phyloP scores from a whole-genome alignment of 2,113 vertebrate species.

The Sakesphorus luctuosus region DNA sequence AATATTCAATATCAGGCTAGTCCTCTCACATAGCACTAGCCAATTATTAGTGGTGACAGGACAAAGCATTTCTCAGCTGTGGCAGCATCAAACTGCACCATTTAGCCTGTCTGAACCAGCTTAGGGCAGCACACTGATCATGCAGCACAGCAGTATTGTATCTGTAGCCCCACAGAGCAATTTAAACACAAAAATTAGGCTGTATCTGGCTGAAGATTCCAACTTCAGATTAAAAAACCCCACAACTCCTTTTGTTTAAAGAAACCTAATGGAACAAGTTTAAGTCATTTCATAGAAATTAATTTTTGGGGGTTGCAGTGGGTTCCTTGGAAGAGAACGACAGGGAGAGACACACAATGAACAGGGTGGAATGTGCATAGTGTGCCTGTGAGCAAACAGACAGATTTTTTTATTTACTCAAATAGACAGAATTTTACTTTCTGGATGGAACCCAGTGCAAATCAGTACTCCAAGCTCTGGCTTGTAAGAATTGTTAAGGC shows the following conservation, averaged over 20 bases:
- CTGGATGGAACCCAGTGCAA: not conserved
- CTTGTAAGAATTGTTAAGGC: not conserved
- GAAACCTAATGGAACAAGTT: not conserved
- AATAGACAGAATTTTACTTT: not conserved
- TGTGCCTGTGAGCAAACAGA: not conserved
- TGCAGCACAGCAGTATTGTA: not conserved
- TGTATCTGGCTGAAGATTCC: not conserved
- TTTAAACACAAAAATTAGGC: not conserved
- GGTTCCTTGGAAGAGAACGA: not conserved
- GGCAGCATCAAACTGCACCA: not conserved
- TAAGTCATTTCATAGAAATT: not conserved
- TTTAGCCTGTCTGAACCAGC: not conserved
- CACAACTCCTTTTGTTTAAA: not conserved
- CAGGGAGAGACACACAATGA: not conserved
- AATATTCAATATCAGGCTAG: not conserved
- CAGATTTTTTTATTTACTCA: not conserved
- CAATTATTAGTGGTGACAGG: not conserved
- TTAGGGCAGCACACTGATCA: not conserved
- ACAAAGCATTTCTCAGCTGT: not conserved
- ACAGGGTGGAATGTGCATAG: rapidly evolving
- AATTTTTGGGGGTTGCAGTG: not conserved
- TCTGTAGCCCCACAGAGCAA: not conserved
- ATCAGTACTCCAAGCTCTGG: not conserved
- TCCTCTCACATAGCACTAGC: not conserved
- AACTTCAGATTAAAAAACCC: not conserved